Evolutionary conservation across 2,113 vertebrate species (phyloP).

Genomic region (Pleuronectes platessa): DNA sequence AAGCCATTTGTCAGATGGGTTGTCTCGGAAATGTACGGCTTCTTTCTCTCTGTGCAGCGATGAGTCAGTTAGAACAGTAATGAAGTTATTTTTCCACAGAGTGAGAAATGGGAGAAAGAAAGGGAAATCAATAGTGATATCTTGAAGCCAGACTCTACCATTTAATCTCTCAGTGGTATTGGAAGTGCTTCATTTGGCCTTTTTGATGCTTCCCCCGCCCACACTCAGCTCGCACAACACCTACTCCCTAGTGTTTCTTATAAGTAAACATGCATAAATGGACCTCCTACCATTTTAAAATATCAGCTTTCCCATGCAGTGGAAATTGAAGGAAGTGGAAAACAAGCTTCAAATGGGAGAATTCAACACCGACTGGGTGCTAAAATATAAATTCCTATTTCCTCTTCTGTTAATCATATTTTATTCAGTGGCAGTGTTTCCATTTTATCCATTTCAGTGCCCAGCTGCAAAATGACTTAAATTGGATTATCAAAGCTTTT

Average conservation of each 20-base stretch:
- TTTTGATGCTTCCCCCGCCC: constrained; percentile 75
- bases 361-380: constrained; percentile 31
- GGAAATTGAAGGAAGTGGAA: constrained; percentile 41
- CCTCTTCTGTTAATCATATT: constrained; percentile 45
- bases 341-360: constrained; percentile 45
- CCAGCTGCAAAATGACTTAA: constrained; percentile 24
- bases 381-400: constrained; percentile 39
- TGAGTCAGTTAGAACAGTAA: constrained; percentile 80
- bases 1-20: constrained; percentile 73
- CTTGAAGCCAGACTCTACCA: constrained; percentile 78
- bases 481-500: constrained; percentile 30
- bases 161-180: constrained; percentile 80
- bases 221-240: constrained; percentile 69
- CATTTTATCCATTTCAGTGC: constrained; percentile 40
- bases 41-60: constrained; percentile 65
- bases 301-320: constrained; percentile 50
- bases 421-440: constrained; percentile 47
- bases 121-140: constrained; percentile 83
- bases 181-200: constrained; percentile 84
- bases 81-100: constrained; percentile 82
- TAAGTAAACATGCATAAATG: constrained; percentile 76
- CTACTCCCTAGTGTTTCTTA: constrained; percentile 66
- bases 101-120: constrained; percentile 79
- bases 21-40: constrained; percentile 78
- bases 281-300: constrained; percentile 59